Base-by-base conservation (phyloP, 2,888 invertebrate species). In the Arenicola marina region DNA sequence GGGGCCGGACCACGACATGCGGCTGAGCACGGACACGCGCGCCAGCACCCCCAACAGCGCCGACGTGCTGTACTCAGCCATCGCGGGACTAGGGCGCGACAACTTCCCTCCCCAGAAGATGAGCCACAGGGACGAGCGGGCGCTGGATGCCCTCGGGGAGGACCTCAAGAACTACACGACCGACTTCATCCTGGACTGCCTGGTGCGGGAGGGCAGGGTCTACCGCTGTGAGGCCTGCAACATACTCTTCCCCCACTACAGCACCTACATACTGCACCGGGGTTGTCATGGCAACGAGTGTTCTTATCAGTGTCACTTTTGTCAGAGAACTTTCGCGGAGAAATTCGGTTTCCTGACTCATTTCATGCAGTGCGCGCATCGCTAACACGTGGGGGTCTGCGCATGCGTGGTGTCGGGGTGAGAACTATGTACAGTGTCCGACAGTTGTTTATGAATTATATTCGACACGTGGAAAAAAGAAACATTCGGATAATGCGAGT, bases 301-400 rank as follows among this genome's bases (percentile, higher is more conserved):
- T 29, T 58, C 62, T 1, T 68, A 63, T 62, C 61, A 61, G 34
- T 68, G 68, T 34, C 68, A 68, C 60, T 68, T 66, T 54, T 68
- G 68, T 45, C 61, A 59, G 24, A 53, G 33, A 4, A 34, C 31
- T 2, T 68, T 68, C 43, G 51, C 33, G 1, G 66, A 66, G 15
- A 61, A 59, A 59, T 68, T 68, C 46, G 61, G 66, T 28, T 68
- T 68, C 51, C 61, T 66, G 34, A 59, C 68, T 28, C 68, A 68
- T 34, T 68, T 68, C 28, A 61, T 68, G 59, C 63, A 67, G 38
- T 68, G 68, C 46, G 45, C 53, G 15, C 48, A 48, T 24, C 48
- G 48, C 7, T 48, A 48, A 48, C n/a, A n/a, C n/a, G n/a, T n/a
- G n/a, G n/a, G n/a, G n/a, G n/a, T n/a, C n/a, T n/a, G n/a, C n/a